Conservation (phyloP, 2,113 vertebrate genomes). For the Junco hyemalis region DNA sequence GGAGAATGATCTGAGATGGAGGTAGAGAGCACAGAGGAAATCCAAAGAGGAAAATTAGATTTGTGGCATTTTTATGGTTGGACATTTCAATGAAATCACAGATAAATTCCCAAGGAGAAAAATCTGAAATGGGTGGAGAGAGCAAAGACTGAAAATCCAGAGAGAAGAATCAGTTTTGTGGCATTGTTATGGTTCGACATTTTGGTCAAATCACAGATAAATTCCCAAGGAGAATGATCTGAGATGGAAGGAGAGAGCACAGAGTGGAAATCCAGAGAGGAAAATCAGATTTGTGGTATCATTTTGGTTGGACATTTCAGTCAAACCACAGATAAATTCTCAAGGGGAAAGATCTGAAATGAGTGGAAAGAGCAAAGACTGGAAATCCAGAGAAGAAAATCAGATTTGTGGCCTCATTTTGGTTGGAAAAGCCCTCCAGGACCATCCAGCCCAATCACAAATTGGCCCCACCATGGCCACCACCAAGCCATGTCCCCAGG, state of each 20-base stretch:
- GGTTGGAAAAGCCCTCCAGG: not conserved
- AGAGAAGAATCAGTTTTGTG: not conserved
- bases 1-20: not conserved
- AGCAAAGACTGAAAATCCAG: not conserved
- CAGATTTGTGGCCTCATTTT: accelerated
- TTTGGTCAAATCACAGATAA: not conserved
- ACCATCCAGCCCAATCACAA: not conserved
- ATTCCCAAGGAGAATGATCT: not conserved
- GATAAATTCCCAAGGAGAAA: not conserved
- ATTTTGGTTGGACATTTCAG: accelerated
- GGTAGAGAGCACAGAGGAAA: not conserved
- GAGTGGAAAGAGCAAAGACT: not conserved
- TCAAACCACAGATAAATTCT: not conserved
- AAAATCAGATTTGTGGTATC: not conserved
- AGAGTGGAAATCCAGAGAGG: not conserved
- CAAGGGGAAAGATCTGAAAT: accelerated
- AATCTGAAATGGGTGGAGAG: too few species aligned
- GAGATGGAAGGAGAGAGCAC: not conserved
- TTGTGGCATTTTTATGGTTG: accelerated
- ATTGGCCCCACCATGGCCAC: not conserved
- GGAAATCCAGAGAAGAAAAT: not conserved
- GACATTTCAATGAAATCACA: accelerated
- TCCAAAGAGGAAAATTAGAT: not conserved
- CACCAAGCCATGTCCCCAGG: not conserved
- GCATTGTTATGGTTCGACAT: accelerated